Evolutionary conservation across 2,113 vertebrate species (phyloP), one percentile per base, ranked within the genome.

Genomic region (Sprattus sprattus): DNA sequence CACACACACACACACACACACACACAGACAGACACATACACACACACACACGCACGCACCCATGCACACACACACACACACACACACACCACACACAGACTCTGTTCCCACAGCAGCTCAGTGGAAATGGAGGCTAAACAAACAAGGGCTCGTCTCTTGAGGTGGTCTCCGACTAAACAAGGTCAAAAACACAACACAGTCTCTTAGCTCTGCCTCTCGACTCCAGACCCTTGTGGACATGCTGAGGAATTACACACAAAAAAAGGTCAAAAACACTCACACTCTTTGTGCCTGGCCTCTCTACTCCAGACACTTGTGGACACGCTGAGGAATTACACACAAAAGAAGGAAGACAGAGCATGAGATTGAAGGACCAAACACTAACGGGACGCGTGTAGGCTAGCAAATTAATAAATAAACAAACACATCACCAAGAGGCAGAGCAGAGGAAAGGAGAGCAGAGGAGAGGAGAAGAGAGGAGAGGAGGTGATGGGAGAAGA

Each of bases 81-180:
- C 50, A 52, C 11, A 52, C 50, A 52, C 50, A 52, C 50, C 50
- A 52, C 50, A 52, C 50, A 52, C 15, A 52, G 11, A 52, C 50
- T 10, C 46, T 47, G 9, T 52, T 11, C 50, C 16, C 50, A 54
- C 50, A 54, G 85, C 75, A 49, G 90, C 88, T 88, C 93, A 88
- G 86, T 91, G 46, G 90, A 93, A 85, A 85, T 86, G 84, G 86
- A 88, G 78, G 91, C 89, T 88, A 90, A 90, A 89, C 92, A 92
- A 93, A 94, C 92, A 91, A 84, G 84, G 52, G 86, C 78, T 88
- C 81, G 86, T 87, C 86, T 83, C 84, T 88, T 52, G 84, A 86
- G 52, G 89, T 87, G 89, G 89, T 88, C 89, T 82, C 89, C 86
- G 85, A 82, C 92, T 89, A 64, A 85, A 87, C 90, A 93, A 94